Evolutionary conservation across 2,888 invertebrate genomes (phyloP).

Genomic region (Pseudococcus longispinus): DNA sequence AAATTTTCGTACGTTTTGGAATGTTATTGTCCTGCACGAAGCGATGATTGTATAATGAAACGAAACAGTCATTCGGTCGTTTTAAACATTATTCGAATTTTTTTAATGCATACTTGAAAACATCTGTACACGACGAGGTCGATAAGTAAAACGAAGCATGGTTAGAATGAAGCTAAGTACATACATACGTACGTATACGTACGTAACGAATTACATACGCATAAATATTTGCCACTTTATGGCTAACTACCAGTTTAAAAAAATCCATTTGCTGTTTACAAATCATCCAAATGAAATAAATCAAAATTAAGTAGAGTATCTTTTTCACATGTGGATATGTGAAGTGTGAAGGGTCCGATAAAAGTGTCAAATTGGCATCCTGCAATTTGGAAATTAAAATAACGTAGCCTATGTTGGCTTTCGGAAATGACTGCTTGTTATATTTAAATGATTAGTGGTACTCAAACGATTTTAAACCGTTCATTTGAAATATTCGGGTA

Average conservation of each 20-base stretch:
- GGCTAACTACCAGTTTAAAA: not conserved
- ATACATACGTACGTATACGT: not conserved
- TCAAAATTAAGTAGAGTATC: not conserved
- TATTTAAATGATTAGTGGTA: not conserved
- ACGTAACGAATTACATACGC: not conserved
- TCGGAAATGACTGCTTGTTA: not conserved
- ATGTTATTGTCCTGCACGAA: not conserved
- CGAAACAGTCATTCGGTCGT: not conserved
- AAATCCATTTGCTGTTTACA: conserved; percentile 15
- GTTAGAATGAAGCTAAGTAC: not conserved
- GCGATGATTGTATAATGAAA: not conserved
- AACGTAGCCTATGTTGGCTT: not conserved
- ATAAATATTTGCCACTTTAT: conserved; percentile 18
- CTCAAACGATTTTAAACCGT: too few species aligned
- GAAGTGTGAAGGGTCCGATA: not conserved
- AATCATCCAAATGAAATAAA: not conserved
- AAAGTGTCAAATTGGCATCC: not conserved
- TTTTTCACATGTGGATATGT: not conserved
- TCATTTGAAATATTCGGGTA: too few species aligned
- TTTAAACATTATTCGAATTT: not conserved
- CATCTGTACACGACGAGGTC: not conserved
- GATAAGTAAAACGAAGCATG: not conserved
- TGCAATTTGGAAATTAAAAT: not conserved
- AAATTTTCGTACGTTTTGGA: not conserved
- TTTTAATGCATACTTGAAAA: not conserved